Evolutionary conservation across 2,888 invertebrate species (phyloP).

Genomic region (Homarus gammarus): DNA sequence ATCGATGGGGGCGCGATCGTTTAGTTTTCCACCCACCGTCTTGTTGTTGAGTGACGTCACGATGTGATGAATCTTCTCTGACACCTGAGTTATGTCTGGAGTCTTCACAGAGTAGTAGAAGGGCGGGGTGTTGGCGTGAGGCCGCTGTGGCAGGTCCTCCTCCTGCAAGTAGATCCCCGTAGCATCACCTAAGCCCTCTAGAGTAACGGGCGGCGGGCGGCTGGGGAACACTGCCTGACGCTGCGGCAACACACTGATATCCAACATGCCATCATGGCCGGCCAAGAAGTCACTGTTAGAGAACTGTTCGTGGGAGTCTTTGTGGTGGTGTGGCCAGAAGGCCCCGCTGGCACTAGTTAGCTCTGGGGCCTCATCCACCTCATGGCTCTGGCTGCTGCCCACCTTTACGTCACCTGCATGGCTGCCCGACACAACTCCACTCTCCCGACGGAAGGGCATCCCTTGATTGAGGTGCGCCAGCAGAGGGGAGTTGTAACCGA

Average conservation of each 20-base stretch:
- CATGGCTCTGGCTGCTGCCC: neutral
- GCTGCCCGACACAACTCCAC: neutral
- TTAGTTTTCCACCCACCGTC: constrained; percentile 26
- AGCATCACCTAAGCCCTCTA: no score
- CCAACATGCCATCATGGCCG: constrained; percentile 14
- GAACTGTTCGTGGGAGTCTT: neutral
- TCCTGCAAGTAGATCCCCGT: constrained; percentile 34
- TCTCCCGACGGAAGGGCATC: constrained; percentile 35
- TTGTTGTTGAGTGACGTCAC: constrained; percentile 46
- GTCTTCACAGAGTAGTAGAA: constrained; percentile 56
- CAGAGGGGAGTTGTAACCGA: constrained; percentile 54
- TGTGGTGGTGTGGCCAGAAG: no score
- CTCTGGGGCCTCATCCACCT: neutral
- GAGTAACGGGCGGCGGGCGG: constrained; percentile 19
- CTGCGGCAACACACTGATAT: constrained; percentile 5
- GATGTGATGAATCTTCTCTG: constrained; percentile 61
- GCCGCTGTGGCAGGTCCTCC: neutral
- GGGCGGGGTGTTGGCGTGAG: constrained; percentile 15
- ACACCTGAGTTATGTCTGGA: constrained; percentile 48
- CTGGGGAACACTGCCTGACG: neutral
- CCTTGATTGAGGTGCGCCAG: constrained; percentile 40
- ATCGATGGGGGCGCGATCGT: constrained; percentile 44
- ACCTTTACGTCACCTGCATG: neutral
- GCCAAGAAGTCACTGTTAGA: constrained; percentile 20
- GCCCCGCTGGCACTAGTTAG: no score